Percentiles rank a stretch among this genome's conserved stretches.
phyloP scores from a whole-genome alignment of 2,888 invertebrate species.

The Rhagonycha lutea region DNA sequence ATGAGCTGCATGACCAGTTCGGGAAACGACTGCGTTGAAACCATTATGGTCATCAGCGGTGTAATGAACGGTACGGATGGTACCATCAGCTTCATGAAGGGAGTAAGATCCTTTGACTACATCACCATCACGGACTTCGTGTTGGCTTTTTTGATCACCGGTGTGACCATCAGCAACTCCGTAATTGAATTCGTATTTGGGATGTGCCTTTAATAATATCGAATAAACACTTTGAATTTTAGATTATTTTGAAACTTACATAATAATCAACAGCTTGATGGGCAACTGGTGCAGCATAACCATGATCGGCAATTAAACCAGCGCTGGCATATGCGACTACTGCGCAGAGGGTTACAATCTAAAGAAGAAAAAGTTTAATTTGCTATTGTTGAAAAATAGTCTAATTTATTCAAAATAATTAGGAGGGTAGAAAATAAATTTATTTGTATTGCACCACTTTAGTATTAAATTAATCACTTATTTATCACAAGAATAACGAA shows the following conservation, averaged over 20 bases:
- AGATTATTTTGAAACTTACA: not conserved
- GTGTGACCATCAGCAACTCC: slow-evolving; percentile 60
- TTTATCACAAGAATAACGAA: slow-evolving; percentile 33
- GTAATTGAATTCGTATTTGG: slow-evolving; percentile 63
- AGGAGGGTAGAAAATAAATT: not conserved
- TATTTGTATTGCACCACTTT: not conserved
- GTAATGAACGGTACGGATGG: slow-evolving; percentile 61
- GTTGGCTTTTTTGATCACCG: slow-evolving; percentile 61
- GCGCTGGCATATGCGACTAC: slow-evolving; percentile 54
- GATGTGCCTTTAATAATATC: slow-evolving; percentile 51
- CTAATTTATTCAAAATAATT: not conserved
- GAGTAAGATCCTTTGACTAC: slow-evolving; percentile 61
- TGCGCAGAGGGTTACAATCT: slow-evolving; percentile 48
- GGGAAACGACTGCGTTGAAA: slow-evolving; percentile 51
- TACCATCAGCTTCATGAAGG: slow-evolving; percentile 61
- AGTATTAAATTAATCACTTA: not conserved
- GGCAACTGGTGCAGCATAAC: slow-evolving; percentile 38
- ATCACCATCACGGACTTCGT: slow-evolving; percentile 61
- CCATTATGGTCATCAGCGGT: slow-evolving; percentile 62
- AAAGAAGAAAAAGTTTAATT: not conserved
- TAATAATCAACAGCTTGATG: slow-evolving; percentile 19
- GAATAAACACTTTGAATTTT: not conserved
- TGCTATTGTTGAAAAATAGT: not conserved
- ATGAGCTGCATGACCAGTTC: slow-evolving; percentile 60
- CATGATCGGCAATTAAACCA: slow-evolving; percentile 52